Evolutionary conservation across 2,888 invertebrate species (phyloP).

Genomic region (Aricia artaxerxes): DNA sequence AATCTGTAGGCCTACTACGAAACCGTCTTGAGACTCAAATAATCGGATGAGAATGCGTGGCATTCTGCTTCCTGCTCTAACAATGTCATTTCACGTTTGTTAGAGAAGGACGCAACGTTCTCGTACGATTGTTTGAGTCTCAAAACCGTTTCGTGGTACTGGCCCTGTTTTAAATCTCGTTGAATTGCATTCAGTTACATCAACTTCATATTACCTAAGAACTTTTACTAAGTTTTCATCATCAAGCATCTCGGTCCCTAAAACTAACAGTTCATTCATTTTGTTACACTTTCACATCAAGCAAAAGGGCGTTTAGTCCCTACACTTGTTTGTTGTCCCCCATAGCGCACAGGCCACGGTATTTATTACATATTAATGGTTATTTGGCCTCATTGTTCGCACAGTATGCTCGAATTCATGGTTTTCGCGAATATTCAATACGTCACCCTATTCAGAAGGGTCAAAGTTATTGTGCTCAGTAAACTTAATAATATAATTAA

Average conservation of each 20-base stretch:
- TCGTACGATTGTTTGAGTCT: too few relatives aligned
- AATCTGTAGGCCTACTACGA: background rate
- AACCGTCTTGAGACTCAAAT: too few relatives aligned
- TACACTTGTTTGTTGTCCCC: constrained; percentile 79
- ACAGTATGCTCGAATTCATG: constrained; percentile 79
- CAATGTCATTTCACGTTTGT: too few relatives aligned
- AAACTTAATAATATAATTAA: constrained; percentile 61
- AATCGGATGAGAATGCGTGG: too few relatives aligned
- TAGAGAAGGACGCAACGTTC: too few relatives aligned
- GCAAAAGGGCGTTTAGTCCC: constrained; percentile 54
- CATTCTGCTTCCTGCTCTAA: too few relatives aligned
- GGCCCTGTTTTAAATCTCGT: background rate
- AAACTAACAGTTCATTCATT: background rate
- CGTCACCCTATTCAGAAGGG: constrained; percentile 53
- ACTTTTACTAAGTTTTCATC: background rate
- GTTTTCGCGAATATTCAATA: constrained; percentile 70
- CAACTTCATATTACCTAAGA: background rate
- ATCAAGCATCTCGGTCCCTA: background rate
- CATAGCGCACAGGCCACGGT: constrained; percentile 71
- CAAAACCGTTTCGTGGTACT: too few relatives aligned
- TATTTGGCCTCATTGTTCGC: constrained; percentile 79
- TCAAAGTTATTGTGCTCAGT: constrained; percentile 56
- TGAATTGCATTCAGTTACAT: background rate
- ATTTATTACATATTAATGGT: constrained; percentile 82
- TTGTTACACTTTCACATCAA: constrained; percentile 15